These are phyloP conservation scores for Stenchaetothrips biformis DNA, from an alignment of 2,888 invertebrate genomes.

Conservation along the genomic window DNA sequence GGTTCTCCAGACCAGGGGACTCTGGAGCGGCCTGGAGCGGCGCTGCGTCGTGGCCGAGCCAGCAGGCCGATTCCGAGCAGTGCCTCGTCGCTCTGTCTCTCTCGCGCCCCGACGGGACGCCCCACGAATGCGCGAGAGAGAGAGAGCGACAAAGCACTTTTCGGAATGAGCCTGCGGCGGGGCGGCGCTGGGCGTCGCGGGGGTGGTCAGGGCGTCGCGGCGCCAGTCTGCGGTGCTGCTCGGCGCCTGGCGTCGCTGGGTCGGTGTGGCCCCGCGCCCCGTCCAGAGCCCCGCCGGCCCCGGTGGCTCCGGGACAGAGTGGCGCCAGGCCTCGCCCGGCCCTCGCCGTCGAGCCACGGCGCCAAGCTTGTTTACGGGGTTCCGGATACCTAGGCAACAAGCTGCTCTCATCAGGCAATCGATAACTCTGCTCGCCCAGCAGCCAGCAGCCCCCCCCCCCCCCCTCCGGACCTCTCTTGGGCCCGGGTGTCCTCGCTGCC, in stretches of 20 bases:
- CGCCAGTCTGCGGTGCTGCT: constrained; percentile 6
- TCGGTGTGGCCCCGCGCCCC: neutral
- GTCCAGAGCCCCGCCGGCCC: neutral
- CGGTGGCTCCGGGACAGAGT: neutral
- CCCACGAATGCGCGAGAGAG: no score
- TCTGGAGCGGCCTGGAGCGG: no score
- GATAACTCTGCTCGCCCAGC: neutral
- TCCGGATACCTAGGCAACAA: constrained; percentile 24
- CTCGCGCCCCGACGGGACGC: no score
- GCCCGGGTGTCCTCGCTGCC: no score
- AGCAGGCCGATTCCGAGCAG: no score
- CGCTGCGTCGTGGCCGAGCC: no score
- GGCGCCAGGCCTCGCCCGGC: neutral
- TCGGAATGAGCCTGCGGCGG: neutral
- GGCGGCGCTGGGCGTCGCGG: neutral
- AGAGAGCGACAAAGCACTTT: no score
- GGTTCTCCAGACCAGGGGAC: no score
- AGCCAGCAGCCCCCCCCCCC: no score
- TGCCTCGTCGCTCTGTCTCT: no score
- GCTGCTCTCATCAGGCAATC: constrained; percentile 24
- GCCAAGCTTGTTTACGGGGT: constrained; percentile 24
- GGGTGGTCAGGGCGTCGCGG: constrained; percentile 10
- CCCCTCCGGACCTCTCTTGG: no score
- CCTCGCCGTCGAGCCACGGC: neutral
- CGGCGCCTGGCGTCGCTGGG: constrained; percentile 8